These are phyloP conservation scores for Teleiodes luculella DNA, from an alignment of 2,888 invertebrate species.

Conservation along the genomic window DNA sequence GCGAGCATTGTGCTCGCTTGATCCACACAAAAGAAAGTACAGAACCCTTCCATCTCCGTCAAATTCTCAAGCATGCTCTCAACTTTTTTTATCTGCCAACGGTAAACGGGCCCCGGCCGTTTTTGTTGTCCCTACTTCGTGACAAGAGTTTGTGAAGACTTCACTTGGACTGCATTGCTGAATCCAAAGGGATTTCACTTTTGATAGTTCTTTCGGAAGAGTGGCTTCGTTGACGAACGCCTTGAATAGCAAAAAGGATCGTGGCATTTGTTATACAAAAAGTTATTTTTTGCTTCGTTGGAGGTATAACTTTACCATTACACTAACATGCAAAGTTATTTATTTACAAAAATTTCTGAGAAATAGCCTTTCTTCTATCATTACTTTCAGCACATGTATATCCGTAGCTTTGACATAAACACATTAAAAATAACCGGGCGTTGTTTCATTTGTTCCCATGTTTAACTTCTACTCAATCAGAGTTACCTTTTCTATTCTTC, in stretches of 20 bases:
- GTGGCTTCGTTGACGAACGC: background rate
- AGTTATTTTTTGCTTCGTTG: too few species aligned
- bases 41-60: constrained; percentile 1
- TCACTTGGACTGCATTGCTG: background rate
- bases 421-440: too few species aligned
- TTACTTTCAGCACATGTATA: too few species aligned
- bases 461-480: too few species aligned
- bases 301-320: too few species aligned
- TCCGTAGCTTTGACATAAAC: too few species aligned
- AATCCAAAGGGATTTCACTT: background rate
- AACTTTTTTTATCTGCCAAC: constrained; percentile 31
- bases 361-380: too few species aligned
- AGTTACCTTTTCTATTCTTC: too few species aligned
- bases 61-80: constrained; percentile 14
- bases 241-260: too few species aligned
- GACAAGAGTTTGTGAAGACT: constrained; percentile 8
- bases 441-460: too few species aligned
- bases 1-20: background rate
- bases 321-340: too few species aligned
- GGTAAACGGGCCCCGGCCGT: constrained; percentile 25
- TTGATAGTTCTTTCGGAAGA: background rate
- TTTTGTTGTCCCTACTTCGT: constrained; percentile 11
- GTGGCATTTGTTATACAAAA: background rate
- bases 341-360: too few species aligned
- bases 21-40: background rate